Evolutionary conservation across 2,113 vertebrate genomes (phyloP).

Genomic region (Sterrhoptilus dennistouni): DNA sequence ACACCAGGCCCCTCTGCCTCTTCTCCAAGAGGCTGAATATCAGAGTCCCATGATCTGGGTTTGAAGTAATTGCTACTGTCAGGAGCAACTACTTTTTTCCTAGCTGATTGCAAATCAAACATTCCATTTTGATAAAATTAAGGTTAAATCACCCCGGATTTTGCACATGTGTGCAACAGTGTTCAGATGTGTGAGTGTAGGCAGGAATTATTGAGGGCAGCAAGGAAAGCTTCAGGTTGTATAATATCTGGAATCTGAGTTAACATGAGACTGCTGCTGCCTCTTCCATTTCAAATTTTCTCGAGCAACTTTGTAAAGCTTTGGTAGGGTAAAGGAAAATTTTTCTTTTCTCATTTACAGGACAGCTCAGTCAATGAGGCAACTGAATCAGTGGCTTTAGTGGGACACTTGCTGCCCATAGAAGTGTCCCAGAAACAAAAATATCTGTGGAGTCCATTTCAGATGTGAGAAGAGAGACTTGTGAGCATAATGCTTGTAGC

Average conservation of each 20-base stretch:
- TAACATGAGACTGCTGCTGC: background rate
- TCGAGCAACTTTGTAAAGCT: background rate
- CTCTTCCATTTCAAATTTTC: background rate
- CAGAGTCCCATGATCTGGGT: background rate
- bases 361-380: background rate
- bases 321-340: background rate
- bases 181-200: background rate
- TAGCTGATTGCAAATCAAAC: background rate
- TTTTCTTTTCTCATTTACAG: constrained; percentile 11
- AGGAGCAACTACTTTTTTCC: background rate
- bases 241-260: constrained; percentile 10
- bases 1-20: background rate
- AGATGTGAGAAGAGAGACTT: background rate
- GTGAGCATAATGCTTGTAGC: background rate
- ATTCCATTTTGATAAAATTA: background rate
- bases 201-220: constrained; percentile 10
- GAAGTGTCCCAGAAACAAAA: background rate
- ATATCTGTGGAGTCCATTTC: background rate
- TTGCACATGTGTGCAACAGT: background rate
- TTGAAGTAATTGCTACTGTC: background rate
- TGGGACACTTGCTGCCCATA: background rate
- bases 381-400: background rate
- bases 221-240: constrained; percentile 22
- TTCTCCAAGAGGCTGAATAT: background rate
- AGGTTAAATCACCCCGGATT: background rate